Conservation (phyloP, 2,888 invertebrate genomes). For the Hyposoter didymator region DNA sequence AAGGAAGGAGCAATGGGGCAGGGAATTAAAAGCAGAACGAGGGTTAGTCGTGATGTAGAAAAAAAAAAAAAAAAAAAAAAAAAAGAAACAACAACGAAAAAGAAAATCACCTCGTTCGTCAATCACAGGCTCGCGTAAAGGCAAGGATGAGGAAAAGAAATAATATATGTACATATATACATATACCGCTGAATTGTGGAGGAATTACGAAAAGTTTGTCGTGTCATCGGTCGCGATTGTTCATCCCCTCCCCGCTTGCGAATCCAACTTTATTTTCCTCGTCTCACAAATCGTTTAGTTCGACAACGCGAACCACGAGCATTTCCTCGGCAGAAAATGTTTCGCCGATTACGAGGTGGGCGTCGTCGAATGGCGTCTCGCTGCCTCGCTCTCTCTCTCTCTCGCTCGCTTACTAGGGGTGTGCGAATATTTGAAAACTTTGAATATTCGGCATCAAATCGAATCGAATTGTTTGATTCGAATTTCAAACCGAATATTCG, state of each 20-base stretch:
- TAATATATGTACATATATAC: conserved; percentile 3
- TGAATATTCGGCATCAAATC: too few species aligned
- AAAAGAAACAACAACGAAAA: conserved; percentile 56
- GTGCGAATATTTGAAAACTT: too few species aligned
- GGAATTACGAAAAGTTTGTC: conserved; percentile 13
- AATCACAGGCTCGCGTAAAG: conserved; percentile 66
- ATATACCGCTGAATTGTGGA: conserved; percentile 18
- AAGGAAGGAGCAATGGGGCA: not conserved
- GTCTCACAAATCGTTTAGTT: not conserved
- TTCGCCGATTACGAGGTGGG: conserved; percentile 35
- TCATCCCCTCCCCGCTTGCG: not conserved
- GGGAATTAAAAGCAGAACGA: conserved; percentile 56
- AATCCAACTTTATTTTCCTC: not conserved
- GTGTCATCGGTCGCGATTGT: conserved; percentile 20
- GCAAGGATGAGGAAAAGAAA: conserved; percentile 56
- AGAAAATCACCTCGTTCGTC: conserved; percentile 67
- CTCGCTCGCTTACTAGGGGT: too few species aligned
- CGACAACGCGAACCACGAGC: not conserved
- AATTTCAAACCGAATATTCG: too few species aligned
- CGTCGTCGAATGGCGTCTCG: conserved; percentile 2
- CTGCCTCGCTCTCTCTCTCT: conserved; percentile 9
- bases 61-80: conserved; percentile 49
- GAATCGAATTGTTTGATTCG: too few species aligned
- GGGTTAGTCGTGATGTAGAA: conserved; percentile 55
- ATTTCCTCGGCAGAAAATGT: conserved; percentile 30